Base-by-base conservation (phyloP, 92 coral and sea anemone species). In the Siderastrea siderea region DNA sequence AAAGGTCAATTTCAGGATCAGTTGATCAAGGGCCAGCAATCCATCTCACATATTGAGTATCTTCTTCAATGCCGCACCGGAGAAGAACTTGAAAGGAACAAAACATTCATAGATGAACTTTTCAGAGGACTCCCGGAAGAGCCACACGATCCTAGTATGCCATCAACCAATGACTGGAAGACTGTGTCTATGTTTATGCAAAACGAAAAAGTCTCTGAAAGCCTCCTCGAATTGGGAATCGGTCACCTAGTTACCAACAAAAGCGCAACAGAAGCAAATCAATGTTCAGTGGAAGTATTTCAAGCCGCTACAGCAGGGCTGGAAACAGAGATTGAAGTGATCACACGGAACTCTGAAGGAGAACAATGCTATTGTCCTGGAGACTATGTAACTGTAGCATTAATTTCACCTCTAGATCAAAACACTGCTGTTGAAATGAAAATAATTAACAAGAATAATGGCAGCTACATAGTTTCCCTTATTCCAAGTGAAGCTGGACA, bases 391-490 rank as follows among this genome's bases (percentile, higher is more conserved):
- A 26, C 38, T 26, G 38, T 26, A 26, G 38, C 0, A 26, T n/a
- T 38, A 58, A 47, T 43, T 38, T 58, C 52, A 3, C 5, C 68
- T 14, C 19, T 45, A 59, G 52, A 55, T 26, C 50, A 54, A 12
- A 57, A 60, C 60, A 48, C 58, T 5, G 44, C 47, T 43, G 51
- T 5, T 9, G 81, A 77, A 38, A 44, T 58, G 50, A 77, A 58
- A 45, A 16, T 77, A 13, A 26, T 54, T 16, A 13, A 77, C 52
- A 43, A 46, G 67, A 77, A 57, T 15, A 10, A 77, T 14, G 81
- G 81, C 65, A 77, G 16, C 0, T 77, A 77, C 68, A 63, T 12
- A 13, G 26, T 77, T 15, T 77, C 81, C 16, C 57, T 55, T 26
- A 26, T 26, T 26, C 38, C 38, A 26, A 26, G 38, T 26, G 38